Percentiles rank a stretch among this genome's conserved stretches.
phyloP scores from a whole-genome alignment of 2,113 vertebrate species.

The Hyaena hyaena region DNA sequence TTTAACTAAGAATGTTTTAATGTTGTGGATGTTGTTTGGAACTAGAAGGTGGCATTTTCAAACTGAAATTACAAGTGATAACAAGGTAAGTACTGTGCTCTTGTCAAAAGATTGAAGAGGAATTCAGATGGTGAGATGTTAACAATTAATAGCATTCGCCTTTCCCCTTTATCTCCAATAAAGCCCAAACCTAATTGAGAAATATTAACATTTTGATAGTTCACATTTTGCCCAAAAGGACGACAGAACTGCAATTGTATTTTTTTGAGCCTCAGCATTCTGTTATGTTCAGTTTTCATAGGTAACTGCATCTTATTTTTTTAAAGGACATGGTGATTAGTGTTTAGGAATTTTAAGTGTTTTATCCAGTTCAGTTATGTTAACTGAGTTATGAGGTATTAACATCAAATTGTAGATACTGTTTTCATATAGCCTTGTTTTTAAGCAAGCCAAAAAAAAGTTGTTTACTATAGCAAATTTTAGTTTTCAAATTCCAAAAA shows the following conservation, averaged over 20 bases:
- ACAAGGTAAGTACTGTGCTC: slow-evolving; percentile 79
- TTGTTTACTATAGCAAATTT: not conserved
- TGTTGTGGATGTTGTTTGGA: slow-evolving; percentile 57
- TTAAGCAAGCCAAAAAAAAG: not conserved
- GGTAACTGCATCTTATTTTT: not conserved
- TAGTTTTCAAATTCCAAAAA: not conserved
- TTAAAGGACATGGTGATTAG: not conserved
- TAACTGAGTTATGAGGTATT: not conserved
- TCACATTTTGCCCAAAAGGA: not conserved
- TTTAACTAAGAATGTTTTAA: slow-evolving; percentile 61
- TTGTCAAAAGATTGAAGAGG: slow-evolving; percentile 24
- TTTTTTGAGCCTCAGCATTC: not conserved
- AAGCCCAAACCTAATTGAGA: not conserved
- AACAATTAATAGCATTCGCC: not conserved
- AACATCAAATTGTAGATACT: not conserved
- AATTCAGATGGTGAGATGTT: not conserved
- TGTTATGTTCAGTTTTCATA: not conserved
- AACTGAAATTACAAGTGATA: slow-evolving; percentile 63
- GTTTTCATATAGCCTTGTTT: not conserved
- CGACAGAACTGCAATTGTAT: not conserved
- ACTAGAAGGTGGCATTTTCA: slow-evolving; percentile 64
- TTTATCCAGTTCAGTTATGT: not conserved
- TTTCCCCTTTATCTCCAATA: not conserved
- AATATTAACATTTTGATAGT: not conserved
- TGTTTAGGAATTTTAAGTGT: slow-evolving; percentile 25